Percentiles rank a stretch among this genome's conserved stretches.
Evolutionary conservation across 2,888 invertebrate genomes (phyloP).

Genomic region (Iphiclides podalirius): DNA sequence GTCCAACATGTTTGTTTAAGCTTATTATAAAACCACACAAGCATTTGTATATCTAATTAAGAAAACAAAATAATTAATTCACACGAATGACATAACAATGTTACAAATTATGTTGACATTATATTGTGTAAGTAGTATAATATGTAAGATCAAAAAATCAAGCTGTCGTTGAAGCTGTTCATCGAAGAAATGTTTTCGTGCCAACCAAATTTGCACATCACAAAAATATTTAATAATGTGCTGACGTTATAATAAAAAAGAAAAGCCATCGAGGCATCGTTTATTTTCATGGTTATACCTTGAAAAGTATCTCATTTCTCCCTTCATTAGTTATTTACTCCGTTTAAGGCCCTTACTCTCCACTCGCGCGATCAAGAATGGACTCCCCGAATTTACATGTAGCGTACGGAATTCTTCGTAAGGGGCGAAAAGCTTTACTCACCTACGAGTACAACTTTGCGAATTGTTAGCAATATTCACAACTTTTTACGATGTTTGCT

Average conservation of each 20-base stretch:
- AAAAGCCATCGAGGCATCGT: slow-evolving; percentile 1
- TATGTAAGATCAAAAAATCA: too few species aligned
- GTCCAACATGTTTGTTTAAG: slow-evolving; percentile 22
- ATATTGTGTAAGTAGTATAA: too few species aligned
- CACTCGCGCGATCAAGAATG: slow-evolving; percentile 30
- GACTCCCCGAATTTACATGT: slow-evolving; percentile 39
- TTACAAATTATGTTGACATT: too few species aligned
- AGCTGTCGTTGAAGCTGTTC: too few species aligned
- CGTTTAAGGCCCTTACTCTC: slow-evolving; percentile 26
- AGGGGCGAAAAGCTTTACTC: slow-evolving; percentile 49
- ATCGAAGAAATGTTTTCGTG: too few species aligned
- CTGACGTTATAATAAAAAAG: background rate
- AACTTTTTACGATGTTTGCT: slow-evolving; percentile 66
- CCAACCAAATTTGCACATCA: background rate
- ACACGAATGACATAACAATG: too few species aligned
- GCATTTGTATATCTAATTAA: slow-evolving; percentile 3
- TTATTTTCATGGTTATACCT: slow-evolving; percentile 18
- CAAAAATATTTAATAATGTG: slow-evolving; percentile 1
- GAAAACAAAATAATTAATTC: slow-evolving; percentile 12
- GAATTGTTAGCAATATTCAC: slow-evolving; percentile 59
- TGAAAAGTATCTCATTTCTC: slow-evolving; percentile 28
- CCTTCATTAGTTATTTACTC: slow-evolving; percentile 34
- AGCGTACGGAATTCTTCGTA: slow-evolving; percentile 41
- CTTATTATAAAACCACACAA: background rate
- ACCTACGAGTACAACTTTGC: slow-evolving; percentile 51